Evolutionary conservation across 2,797 vertebrate genomes (phyloP), one percentile per base, ranked within the genome.

Genomic region (Babyrousa celebensis): DNA sequence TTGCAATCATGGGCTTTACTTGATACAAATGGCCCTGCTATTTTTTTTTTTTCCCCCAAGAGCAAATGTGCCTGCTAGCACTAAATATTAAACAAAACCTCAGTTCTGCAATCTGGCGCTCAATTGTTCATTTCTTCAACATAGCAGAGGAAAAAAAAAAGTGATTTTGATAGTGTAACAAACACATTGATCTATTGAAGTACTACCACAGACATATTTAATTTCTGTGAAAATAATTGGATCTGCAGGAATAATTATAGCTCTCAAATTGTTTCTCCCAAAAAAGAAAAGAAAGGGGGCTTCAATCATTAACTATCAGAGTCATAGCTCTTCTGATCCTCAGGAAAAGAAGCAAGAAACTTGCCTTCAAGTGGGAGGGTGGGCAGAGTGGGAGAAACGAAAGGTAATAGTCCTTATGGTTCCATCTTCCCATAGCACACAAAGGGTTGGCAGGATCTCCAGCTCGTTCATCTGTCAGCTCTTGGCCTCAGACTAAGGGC

Each of bases 141-240:
- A 89, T 74, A 80, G 63, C 91, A 96, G 79, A 96, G 79, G 54
- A 54, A 4, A 12, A 23, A 36, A 71, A 77, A 92, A 91, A 56
- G 71, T 84, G 72, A 15, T 68, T 97, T 92, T 94, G 85, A 89
- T 87, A 94, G 75, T 87, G 58, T 93, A 91, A 52, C 87, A 96
- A 94, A 96, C 77, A 96, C 67, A 94, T 70, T 58, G 93, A 95
- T 95, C 80, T 95, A 97, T 29, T 94, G 89, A 94, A 97, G 74
- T 93, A 87, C 71, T 78, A 91, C 79, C 72, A 72, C 29, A 96
- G 95, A 94, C 67, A 91, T 96, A 94, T 94, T 97, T 97, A 96
- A 97, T 96, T 96, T 97, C 96, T 96, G 85, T 83, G 91, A 89
- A 97, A 97, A 97, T 96, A 95, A 96, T 74, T 89, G 95, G 94